Evolutionary conservation across 2,888 invertebrate genomes (phyloP), one percentile per base, ranked within the genome.

Genomic region (Heteromurus nitidus): DNA sequence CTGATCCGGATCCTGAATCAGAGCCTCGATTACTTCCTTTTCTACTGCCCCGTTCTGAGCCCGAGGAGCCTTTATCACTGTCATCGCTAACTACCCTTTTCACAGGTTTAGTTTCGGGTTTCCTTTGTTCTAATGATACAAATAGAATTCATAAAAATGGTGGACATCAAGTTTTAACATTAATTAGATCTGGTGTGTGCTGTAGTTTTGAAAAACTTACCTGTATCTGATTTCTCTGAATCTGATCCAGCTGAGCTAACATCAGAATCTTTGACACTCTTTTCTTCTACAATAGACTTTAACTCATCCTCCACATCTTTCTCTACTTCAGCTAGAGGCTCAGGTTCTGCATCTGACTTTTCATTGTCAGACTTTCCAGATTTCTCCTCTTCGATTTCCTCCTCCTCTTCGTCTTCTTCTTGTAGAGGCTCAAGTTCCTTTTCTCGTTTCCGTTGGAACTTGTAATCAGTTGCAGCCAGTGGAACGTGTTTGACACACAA

Each of bases 401-500:
- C 91, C 86, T 92, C 91, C 84, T 92, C 92, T 80, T 92, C 92
- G 58, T 92, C 92, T 67, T 93, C 92, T 86, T 93, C 92, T 89
- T 93, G 93, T 3, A 94, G 92, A 1, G 96, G 95, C 89, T 98
- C 97, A 30, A 98, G 91, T 89, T 96, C 96, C 86, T 93, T 94
- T 90, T 97, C 95, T 58, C 98, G 91, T 83, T 94, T 93, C 68
- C 96, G 90, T 86, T 97, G 95, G 92, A 96, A 95, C 83, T 94
- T 93, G 88, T 95, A 94, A 89, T 98, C 98, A 58, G 92, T 91
- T 0, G 94, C 95, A 88, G 95, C 94, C 87, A 98, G 91, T 3
- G 96, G 94, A 47, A 97, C 91, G 89, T 98, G 98, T 68, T 95
- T 95, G 1, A 98, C 97, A 47, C 98, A 94, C 53, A 98, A 91